Base-by-base conservation (phyloP, 2,888 invertebrate genomes). In the Dryococelus australis region DNA sequence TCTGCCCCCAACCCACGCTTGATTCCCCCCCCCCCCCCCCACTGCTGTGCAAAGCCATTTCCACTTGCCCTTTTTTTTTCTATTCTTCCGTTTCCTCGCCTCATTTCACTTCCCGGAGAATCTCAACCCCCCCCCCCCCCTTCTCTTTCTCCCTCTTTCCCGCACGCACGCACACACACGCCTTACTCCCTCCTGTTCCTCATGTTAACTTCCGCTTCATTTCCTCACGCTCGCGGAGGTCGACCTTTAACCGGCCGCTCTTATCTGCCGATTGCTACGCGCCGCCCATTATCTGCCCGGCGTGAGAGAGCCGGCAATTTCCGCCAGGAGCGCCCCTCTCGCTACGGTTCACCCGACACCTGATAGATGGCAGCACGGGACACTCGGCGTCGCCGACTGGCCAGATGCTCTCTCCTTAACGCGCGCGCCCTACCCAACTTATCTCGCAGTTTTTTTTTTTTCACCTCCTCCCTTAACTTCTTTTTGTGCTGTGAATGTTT, bases 131-230 rank as follows among this genome's bases (percentile, higher is more conserved):
- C 85, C 43, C 85, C 3, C 65, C 53, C 43, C 35, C 43, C 81
- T 27, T 51, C 81, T 47, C 87, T 3, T 35, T 35, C 35, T 35
- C 24, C 35, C 28, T n/a, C n/a, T n/a, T n/a, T n/a, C n/a, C n/a
- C n/a, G n/a, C n/a, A n/a, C 35, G 24, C 86, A 35, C 9, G 35
- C 35, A 35, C 35, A 35, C 35, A 35, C 35, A 3, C 35, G 1
- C 35, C 35, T 35, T 35, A 35, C 35, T 4, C 35, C 78, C 86
- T 78, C 80, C 26, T 26, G 26, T 35, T 65, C 28, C 78, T 79
- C 53, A n/a, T 83, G 81, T 86, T 83, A 86, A 86, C 80, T 47
- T 83, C 80, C 47, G n/a, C 80, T 86, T 47, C 43, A 43, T 47
- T 53, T 65, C 65, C 65, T 65, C 65, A 12, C 65, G n/a, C 65